Evolutionary conservation across 1,140 invertebrate species (phyloP), one percentile per base, ranked within the genome.

Genomic region (Charaxes varanes): DNA sequence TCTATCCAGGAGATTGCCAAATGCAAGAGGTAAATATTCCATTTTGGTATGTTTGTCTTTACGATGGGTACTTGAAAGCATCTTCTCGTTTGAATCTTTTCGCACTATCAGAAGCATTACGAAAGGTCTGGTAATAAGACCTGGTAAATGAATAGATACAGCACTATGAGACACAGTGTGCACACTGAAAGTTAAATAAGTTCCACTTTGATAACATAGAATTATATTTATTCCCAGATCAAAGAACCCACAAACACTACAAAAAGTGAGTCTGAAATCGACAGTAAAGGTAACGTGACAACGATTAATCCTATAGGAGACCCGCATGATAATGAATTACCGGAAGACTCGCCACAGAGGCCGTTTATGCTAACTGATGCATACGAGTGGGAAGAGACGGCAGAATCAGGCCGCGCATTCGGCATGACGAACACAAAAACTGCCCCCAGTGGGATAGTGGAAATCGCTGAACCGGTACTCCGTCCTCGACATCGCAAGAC

Each of bases 1-100:
- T 96, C 1, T 90, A 90, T 48, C 87, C 90, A 0, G 93, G 93
- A 6, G 90, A 94, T 44, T 96, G 94, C 65, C 89, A 90, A 50
- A 64, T 78, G 43, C 56, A 53, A 53, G 34, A 62, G 64, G 78
- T 82, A 49, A 11, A 19, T 11, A 26, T 40, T 31, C 32, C 16
- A 17, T 30, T 27, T 22, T 36, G 21, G 40, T 34, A 6, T 5
- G 26, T 18, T 33, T 27, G n/a, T n/a, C n/a, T n/a, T n/a, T n/a
- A n/a, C n/a, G n/a, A n/a, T n/a, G n/a, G n/a, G n/a, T n/a, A n/a
- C n/a, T n/a, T n/a, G n/a, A n/a, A n/a, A n/a, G n/a, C n/a, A n/a
- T n/a, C n/a, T n/a, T n/a, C n/a, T n/a, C n/a, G n/a, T n/a, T n/a
- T n/a, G n/a, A n/a, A n/a, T n/a, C n/a, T n/a, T n/a, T n/a, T n/a